Percentiles rank a stretch among this genome's conserved stretches.
These are phyloP conservation scores for Rhinatrema bivittatum DNA, from an alignment of 2,797 vertebrate genomes.

Conservation along the genomic window DNA sequence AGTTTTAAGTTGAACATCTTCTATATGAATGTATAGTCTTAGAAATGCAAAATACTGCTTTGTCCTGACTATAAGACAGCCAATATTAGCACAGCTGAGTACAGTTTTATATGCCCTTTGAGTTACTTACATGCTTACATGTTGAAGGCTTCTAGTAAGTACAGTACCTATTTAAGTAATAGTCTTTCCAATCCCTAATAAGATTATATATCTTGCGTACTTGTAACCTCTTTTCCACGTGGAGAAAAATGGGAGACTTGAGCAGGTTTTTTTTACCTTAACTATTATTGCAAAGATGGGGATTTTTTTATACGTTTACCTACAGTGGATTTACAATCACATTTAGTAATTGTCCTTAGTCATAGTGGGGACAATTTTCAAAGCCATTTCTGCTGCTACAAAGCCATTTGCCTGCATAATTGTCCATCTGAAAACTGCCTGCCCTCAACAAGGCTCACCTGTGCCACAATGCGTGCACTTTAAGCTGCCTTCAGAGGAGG, in stretches of 20 bases:
- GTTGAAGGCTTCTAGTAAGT: slow-evolving; percentile 3
- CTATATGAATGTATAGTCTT: fast-evolving
- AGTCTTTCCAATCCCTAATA: background rate
- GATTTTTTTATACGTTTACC: no score
- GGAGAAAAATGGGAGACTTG: background rate
- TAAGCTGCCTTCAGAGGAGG: no score
- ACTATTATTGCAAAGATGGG: no score
- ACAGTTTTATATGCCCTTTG: fast-evolving
- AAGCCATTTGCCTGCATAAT: no score
- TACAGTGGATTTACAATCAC: no score
- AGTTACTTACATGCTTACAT: slow-evolving; percentile 12
- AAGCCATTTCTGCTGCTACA: no score
- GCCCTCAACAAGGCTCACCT: no score
- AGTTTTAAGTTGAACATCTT: background rate
- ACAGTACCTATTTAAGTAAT: background rate
- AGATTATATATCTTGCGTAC: background rate
- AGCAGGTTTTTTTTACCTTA: no score
- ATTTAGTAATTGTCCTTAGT: no score
- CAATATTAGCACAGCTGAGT: background rate
- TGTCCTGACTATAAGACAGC: background rate
- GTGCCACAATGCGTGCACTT: no score
- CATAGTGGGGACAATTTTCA: no score
- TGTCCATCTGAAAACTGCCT: no score
- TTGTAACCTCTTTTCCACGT: slow-evolving; percentile 13
- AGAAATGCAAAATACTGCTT: background rate